phyloP scores from a whole-genome alignment of 2,113 vertebrate genomes.

The Rhipidura dahli region DNA sequence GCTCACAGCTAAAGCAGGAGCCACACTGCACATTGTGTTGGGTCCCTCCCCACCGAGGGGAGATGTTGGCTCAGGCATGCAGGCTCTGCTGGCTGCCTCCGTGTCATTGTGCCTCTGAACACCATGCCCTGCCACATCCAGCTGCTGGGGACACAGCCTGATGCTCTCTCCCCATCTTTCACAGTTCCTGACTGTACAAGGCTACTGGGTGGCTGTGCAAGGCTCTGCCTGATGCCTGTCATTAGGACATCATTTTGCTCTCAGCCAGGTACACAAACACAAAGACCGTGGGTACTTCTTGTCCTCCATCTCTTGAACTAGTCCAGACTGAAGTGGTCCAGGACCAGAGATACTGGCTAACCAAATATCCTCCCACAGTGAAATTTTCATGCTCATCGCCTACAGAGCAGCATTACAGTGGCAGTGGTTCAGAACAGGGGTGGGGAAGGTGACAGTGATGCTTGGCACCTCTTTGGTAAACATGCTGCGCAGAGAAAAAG shows the following conservation, averaged over 20 bases:
- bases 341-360: background rate
- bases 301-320: background rate
- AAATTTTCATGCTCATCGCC: rapidly evolving
- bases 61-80: rapidly evolving
- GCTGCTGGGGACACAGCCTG: background rate
- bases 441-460: background rate
- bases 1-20: background rate
- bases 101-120: background rate
- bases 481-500: background rate
- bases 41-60: background rate
- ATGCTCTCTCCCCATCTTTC: background rate
- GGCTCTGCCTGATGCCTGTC: background rate
- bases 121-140: background rate
- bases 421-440: rapidly evolving
- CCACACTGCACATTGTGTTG: rapidly evolving
- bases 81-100: background rate
- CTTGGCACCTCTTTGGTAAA: background rate
- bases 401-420: background rate
- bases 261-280: background rate
- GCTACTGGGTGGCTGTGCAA: background rate
- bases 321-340: background rate
- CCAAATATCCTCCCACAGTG: background rate
- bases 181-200: background rate
- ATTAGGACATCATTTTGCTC: background rate
- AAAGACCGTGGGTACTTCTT: background rate